Conservation (phyloP, 2,113 vertebrate species). For the Telmatochromis sp. region DNA sequence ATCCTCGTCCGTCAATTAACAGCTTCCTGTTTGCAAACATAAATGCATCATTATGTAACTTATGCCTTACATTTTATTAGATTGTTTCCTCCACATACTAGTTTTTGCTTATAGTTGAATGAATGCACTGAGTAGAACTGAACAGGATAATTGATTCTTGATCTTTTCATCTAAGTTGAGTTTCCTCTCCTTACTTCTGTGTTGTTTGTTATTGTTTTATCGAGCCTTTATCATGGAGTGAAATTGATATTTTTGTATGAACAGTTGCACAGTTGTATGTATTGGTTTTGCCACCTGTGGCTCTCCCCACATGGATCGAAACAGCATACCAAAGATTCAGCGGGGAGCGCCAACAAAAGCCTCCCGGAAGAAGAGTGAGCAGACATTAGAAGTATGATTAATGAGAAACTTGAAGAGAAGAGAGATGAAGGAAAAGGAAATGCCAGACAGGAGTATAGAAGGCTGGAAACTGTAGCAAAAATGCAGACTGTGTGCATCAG, state of each 20-base stretch:
- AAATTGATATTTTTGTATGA: background rate
- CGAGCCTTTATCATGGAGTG: background rate
- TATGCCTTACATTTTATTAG: background rate
- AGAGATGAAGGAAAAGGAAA: background rate
- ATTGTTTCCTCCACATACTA: background rate
- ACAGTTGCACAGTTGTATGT: background rate
- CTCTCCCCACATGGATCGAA: background rate
- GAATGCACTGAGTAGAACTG: background rate
- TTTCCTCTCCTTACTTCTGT: background rate
- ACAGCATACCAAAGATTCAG: background rate
- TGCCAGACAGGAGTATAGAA: background rate
- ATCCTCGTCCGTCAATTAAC: background rate
- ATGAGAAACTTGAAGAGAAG: background rate
- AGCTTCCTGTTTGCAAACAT: background rate
- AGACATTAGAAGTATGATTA: background rate
- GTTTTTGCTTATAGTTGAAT: background rate
- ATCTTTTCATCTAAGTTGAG: background rate
- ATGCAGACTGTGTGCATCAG: background rate
- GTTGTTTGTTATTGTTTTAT: background rate
- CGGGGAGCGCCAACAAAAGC: rapidly evolving
- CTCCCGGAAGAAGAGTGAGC: background rate
- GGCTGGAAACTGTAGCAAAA: background rate
- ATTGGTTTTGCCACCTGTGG: background rate
- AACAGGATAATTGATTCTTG: background rate
- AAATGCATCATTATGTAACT: background rate